Evolutionary conservation across 2,888 invertebrate species (phyloP), one percentile per base, ranked within the genome.

Genomic region (Drosophila mimetica): DNA sequence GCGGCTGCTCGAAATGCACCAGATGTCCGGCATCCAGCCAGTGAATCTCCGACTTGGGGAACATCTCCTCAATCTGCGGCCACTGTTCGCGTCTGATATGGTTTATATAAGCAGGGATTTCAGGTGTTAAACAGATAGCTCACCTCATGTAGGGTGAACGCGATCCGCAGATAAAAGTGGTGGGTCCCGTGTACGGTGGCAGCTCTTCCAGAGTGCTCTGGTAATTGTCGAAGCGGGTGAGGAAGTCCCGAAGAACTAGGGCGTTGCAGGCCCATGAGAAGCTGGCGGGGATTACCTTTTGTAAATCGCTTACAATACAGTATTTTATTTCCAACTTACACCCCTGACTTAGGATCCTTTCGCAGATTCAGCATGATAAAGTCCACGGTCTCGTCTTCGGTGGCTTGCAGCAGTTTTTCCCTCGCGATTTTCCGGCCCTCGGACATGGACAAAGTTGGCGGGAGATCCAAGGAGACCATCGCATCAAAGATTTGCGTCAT

Each of bases 1-100:
- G 71, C 1, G 98, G 97, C 90, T 97, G 96, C 72, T 99, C 98
- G 74, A 96, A 95, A 90, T 99, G 99, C 0, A 98, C 95, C 96
- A 98, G 97, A 91, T 99, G 99, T 0, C 97, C 97, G 6, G 98
- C 96, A 36, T 95, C 96, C 51, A 77, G 91, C 90, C 90, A 92
- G 71, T 85, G 74, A 2, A 91, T 58, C 30, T 75, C 73, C 1
- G 95, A 94, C 2, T 92, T 92, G 0, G 96, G 95, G 89, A 97
- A 97, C 4, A 95, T 85, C 69, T 93, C 90, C 76, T 92, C 90
- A 42, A 97, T 95, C 54, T 90, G 84, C 0, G 92, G 90, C 79
- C 94, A 93, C 87, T 95, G 94, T 9, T 90, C 88, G 71, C 92
- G 91, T 71, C 93, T 93, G n/a, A n/a, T n/a, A n/a, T n/a, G n/a